These are phyloP conservation scores for Oreochromis aureus DNA, from an alignment of 2,113 vertebrate genomes.

Conservation along the genomic window DNA sequence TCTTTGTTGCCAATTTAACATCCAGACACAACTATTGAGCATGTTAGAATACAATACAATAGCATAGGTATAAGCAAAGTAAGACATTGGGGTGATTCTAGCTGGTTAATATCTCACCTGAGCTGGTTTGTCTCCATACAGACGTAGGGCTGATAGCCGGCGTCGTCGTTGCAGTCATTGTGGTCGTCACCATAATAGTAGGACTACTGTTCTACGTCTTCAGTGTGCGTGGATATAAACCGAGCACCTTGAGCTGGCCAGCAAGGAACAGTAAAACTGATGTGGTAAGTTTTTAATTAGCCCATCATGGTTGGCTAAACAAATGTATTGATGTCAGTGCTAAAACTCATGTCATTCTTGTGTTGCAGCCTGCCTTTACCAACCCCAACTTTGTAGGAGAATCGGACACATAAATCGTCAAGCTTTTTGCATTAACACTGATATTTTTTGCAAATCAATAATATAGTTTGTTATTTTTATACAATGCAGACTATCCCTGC, in stretches of 20 bases:
- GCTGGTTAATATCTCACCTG: not conserved
- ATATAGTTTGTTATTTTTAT: not conserved
- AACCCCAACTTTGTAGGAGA: constrained; percentile 72
- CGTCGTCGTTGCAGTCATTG: constrained; percentile 37
- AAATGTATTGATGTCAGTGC: not conserved
- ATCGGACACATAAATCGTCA: constrained; percentile 40
- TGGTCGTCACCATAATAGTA: constrained; percentile 13
- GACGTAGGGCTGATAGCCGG: constrained; percentile 38
- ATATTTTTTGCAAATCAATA: not conserved
- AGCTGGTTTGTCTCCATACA: not conserved
- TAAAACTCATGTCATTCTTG: not conserved
- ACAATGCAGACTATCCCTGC: not conserved
- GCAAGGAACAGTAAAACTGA: not conserved
- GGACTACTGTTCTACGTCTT: constrained; percentile 60
- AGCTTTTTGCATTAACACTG: constrained; percentile 15
- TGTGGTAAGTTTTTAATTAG: constrained; percentile 53
- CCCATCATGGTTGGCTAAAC: rapidly evolving
- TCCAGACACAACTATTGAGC: not conserved
- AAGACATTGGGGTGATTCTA: not conserved
- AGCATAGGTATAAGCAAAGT: not conserved
- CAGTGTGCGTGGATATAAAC: constrained; percentile 50
- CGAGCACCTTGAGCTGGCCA: constrained; percentile 38
- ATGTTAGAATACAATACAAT: not conserved
- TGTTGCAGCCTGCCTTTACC: constrained; percentile 64
- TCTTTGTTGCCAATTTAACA: not conserved